Base-by-base conservation (phyloP, 2,888 invertebrate species). In the Venusia cambrica region DNA sequence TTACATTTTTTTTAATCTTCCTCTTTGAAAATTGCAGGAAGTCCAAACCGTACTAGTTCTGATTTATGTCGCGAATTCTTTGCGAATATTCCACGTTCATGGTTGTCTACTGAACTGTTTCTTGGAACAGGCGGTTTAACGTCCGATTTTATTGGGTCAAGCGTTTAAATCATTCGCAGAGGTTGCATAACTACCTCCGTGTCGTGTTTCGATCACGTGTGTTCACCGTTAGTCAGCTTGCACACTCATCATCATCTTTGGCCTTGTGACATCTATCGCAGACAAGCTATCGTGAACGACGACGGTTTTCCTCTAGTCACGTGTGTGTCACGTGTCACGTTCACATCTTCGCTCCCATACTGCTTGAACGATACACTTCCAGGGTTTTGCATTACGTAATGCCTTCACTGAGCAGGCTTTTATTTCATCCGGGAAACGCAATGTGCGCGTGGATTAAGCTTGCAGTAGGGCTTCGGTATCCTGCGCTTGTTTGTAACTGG, bases 191-290 rank as follows among this genome's bases (percentile, higher is more conserved):
- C 54, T 38, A 45, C 41, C 44, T 38, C 19, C 37, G 59, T 59
- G 54, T 66, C 58, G 60, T 54, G 65, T 67, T 67, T 62, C 58
- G 48, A 53, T 64, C 64, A 68, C 51, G 56, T 62, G 45, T 53
- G 50, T 45, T 60, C 54, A 61, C 63, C 57, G 63, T 58, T 61
- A 59, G 51, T 51, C 51, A 52, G 49, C 51, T 55, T 54, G 52
- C 55, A 53, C 54, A 59, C 55, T 59, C n/a, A n/a, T n/a, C n/a
- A n/a, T n/a, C n/a, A n/a, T n/a, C n/a, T n/a, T n/a, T n/a, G n/a
- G n/a, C n/a, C n/a, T n/a, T n/a, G n/a, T n/a, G n/a, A n/a, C n/a
- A n/a, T n/a, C n/a, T n/a, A n/a, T n/a, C n/a, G n/a, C n/a, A n/a
- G n/a, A n/a, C n/a, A n/a, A n/a, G n/a, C n/a, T n/a, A n/a, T n/a